A percentile compares a stretch with the other conserved stretches of the same genome.
Evolutionary conservation across 2,113 vertebrate species (phyloP).

Genomic region (Uria lomvia): DNA sequence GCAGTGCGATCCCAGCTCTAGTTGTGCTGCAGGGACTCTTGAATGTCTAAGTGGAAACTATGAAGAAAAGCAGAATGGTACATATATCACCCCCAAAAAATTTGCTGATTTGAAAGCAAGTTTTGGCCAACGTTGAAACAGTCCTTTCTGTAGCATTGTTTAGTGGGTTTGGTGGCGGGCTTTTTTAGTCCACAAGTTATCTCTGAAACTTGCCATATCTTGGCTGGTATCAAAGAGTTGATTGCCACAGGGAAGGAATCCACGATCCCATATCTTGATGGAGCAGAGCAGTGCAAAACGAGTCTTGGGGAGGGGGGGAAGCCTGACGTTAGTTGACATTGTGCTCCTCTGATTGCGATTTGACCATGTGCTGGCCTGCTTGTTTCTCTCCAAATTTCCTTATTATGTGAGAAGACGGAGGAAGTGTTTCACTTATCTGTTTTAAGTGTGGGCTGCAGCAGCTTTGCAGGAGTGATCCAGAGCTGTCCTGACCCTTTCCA

Average conservation of each 20-base stretch:
- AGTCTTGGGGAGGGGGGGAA: neutral
- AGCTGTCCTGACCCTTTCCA: neutral
- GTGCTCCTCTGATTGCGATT: neutral
- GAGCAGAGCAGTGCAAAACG: neutral
- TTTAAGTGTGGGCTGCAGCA: neutral
- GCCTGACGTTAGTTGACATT: neutral
- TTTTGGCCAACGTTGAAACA: neutral
- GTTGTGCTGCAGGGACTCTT: neutral
- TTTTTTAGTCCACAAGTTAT: neutral
- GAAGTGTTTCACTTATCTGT: neutral
- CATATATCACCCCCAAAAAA: accelerated
- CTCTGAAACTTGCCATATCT: neutral
- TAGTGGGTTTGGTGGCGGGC: neutral
- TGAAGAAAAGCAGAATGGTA: neutral
- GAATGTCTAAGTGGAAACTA: neutral
- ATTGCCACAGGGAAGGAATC: neutral
- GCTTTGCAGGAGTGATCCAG: neutral
- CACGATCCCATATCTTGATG: neutral
- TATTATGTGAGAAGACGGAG: neutral
- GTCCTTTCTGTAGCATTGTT: neutral
- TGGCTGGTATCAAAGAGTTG: neutral
- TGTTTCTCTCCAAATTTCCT: neutral
- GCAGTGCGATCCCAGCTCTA: neutral
- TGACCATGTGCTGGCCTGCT: neutral
- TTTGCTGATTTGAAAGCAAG: neutral